Percentiles rank a stretch among this genome's conserved stretches.
Conservation (phyloP, 2,797 vertebrate genomes). For the Cirrhinus mrigala region DNA sequence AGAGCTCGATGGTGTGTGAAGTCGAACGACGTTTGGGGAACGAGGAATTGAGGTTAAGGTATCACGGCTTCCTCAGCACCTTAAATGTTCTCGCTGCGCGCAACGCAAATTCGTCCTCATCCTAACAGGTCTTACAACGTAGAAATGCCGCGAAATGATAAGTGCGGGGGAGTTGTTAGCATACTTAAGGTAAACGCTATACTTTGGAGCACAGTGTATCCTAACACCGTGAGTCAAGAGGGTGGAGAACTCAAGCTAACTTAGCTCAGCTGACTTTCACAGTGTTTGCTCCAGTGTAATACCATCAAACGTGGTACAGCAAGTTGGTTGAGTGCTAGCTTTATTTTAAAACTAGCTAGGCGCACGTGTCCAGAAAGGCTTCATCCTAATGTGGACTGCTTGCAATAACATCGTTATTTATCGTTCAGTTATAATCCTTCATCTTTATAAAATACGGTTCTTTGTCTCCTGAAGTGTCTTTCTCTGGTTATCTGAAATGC, state of each 20-base stretch:
- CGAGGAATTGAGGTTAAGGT: slow-evolving; percentile 46
- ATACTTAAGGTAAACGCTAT: slow-evolving; percentile 4
- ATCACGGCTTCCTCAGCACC: slow-evolving; percentile 53
- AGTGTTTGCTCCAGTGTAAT: slow-evolving; percentile 55
- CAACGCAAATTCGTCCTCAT: background rate
- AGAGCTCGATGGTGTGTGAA: slow-evolving; percentile 29
- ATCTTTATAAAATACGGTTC: background rate
- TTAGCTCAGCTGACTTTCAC: slow-evolving; percentile 47
- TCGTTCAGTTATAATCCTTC: slow-evolving; percentile 13
- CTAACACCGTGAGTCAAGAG: slow-evolving; percentile 24
- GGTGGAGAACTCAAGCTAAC: slow-evolving; percentile 38
- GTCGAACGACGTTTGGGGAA: slow-evolving; percentile 25
- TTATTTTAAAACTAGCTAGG: background rate
- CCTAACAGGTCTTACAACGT: background rate
- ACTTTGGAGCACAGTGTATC: slow-evolving; percentile 20
- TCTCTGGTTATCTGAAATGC: background rate
- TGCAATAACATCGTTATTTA: background rate
- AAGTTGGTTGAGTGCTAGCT: slow-evolving; percentile 19
- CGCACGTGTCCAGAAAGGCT: slow-evolving; percentile 19
- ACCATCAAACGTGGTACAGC: slow-evolving; percentile 27
- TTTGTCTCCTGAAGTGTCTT: background rate
- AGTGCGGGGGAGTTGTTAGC: background rate
- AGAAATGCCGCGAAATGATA: background rate
- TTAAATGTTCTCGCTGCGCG: slow-evolving; percentile 33
- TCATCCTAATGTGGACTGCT: background rate